Evolutionary conservation across 2,113 vertebrate species (phyloP), one percentile per base, ranked within the genome.

Genomic region (Potamarius usumacintae): DNA sequence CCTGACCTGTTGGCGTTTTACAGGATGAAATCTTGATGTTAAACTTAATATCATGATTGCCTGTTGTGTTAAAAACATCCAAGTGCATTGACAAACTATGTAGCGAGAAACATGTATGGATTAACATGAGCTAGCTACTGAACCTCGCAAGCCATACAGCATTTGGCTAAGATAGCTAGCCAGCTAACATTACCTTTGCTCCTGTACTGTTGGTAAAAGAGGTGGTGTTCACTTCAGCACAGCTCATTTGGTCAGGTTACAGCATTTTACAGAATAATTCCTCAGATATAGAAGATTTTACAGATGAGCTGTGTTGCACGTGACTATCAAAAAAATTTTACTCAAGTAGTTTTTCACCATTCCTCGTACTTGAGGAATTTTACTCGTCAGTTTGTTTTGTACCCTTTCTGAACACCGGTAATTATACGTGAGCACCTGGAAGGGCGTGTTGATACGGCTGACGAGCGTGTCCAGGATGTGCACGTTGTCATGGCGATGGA

Each of bases 391-490:
- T 48, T 0, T 20, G 71, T 48, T 22, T 74, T 22, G 8, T 34
- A 71, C 67, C 34, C 5, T 71, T 25, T 34, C 67, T 1, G n/a
- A 69, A 17, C 27, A 6, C 18, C 14, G 8, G 77, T 67, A 58
- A 62, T 1, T 8, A 11, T 1, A 7, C 11, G 17, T 12, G 55
- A 11, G 48, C 90, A 99, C 98, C 96, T 96, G 97, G 92, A 98
- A 99, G 0, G 98, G 98, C 0, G 98, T 99, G 94, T 99, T 99
- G 94, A 99, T 97, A 50, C 98, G 95, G 93, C 98, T 99, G 9
- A 98, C 98, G 2, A 99, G 95, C 0, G 98, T 99, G 71, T 99
- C 98, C 25, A 99, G 92, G 86, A 99, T 97, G 88, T 98, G 96
- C 69, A 99, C 96, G 2, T 94, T 97, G 92, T 99, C 98, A 0